Conservation (phyloP, 2,113 vertebrate genomes). For the Plecturocebus donacophilus region DNA sequence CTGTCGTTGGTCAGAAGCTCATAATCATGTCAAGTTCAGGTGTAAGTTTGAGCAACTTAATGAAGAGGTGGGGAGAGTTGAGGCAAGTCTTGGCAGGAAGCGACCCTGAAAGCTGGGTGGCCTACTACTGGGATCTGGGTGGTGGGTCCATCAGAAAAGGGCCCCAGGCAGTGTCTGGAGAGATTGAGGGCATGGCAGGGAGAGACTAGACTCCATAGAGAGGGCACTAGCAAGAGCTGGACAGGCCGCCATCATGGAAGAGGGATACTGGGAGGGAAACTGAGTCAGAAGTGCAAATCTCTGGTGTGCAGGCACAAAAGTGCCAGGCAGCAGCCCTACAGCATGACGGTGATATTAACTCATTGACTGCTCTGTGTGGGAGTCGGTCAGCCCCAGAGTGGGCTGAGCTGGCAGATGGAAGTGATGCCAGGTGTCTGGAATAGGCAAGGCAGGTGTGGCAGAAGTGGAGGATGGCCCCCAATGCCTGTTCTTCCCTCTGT, state of each 20-base stretch:
- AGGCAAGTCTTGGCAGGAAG: neutral
- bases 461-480: neutral
- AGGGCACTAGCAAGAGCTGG: neutral
- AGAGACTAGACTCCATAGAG: neutral
- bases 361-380: neutral
- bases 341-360: rapidly evolving
- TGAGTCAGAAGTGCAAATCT: neutral
- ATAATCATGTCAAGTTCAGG: neutral
- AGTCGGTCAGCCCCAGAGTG: neutral
- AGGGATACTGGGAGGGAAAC: neutral
- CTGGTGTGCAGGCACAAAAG: neutral
- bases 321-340: neutral
- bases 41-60: neutral
- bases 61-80: neutral
- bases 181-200: too few relatives aligned
- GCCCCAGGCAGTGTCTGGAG: neutral
- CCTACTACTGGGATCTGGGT: neutral
- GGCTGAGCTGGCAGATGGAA: neutral
- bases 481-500: neutral
- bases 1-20: neutral
- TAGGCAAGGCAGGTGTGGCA: neutral
- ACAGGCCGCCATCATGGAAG: neutral
- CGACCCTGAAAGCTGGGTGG: neutral
- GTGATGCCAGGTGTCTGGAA: neutral
- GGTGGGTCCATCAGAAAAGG: neutral